Evolutionary conservation across 2,113 vertebrate genomes (phyloP), one percentile per base, ranked within the genome.

Genomic region (Psephotus haematonotus): DNA sequence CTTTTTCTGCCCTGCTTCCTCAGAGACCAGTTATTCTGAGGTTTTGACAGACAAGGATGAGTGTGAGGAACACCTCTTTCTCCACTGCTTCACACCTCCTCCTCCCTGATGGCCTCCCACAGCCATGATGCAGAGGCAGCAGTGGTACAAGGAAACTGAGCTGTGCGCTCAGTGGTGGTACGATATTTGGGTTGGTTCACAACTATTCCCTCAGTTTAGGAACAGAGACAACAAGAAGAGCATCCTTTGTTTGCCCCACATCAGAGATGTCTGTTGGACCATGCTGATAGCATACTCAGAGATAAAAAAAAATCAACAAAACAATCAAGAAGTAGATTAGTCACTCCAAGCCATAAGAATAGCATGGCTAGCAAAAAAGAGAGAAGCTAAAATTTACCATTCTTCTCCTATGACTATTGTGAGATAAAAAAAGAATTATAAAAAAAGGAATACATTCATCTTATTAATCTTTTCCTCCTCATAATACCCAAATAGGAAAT

Each of bases 51-150:
- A 8, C 13, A 65, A 76, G 33, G 33, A 50, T 5, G 8, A 28
- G 24, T 17, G 46, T 6, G 39, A 78, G n/a, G 64, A 75, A 46
- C 33, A 65, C 2, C 31, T 55, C 57, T 29, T 76, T 14, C 78
- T n/a, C 31, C 62, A 9, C 9, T 16, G 37, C 62, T 44, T 31
- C 33, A 22, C 47, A n/a, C 4, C 29, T 14, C 29, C 13, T 22
- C 24, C 31, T 55, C 37, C 63, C 81, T 17, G 22, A 2, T 13
- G 46, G 59, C 4, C 20, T 53, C 68, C 53, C 27, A 44, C 0
- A 1, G 43, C 41, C 41, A 24, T 0, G 0, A 13, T 1, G 8
- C 44, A 65, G 39, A 43, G 35, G 25, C 35, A 74, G 49, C 39
- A 47, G 55, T 3, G n/a, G 18, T 2, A 59, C 43, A 50, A 78